A percentile compares a stretch with the other conserved stretches of the same genome.
Conservation (phyloP, 2,888 invertebrate genomes). For the Adelognathus sp. region DNA sequence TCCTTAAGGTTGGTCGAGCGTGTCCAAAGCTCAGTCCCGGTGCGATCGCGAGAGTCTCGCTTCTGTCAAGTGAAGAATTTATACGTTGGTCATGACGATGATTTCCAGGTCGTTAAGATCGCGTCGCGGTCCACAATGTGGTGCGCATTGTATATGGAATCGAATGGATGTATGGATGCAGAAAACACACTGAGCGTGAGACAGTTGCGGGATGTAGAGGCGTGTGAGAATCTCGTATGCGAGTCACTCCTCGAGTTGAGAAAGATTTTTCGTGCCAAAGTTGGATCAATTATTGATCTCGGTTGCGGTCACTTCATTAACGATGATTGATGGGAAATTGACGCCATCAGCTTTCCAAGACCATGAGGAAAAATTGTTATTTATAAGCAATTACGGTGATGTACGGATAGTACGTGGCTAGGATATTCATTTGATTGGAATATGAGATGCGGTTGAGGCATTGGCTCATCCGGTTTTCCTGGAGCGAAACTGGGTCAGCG, state of each 20-base stretch:
- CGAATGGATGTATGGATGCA: not conserved
- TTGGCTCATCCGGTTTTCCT: slow-evolving; percentile 36
- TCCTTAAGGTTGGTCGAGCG: slow-evolving; percentile 52
- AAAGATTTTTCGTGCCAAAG: not conserved
- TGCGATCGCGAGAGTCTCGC: slow-evolving; percentile 10
- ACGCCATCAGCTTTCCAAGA: slow-evolving; percentile 40
- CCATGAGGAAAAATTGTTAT: slow-evolving; percentile 7
- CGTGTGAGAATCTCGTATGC: slow-evolving; percentile 9
- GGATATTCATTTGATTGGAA: slow-evolving; percentile 39
- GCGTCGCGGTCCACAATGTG: not conserved
- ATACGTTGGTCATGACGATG: slow-evolving; percentile 22
- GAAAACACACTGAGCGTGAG: not conserved
- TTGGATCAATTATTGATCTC: not conserved
- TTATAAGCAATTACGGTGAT: slow-evolving; percentile 24
- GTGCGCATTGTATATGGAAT: not conserved
- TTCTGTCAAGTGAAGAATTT: slow-evolving; percentile 47
- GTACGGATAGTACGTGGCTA: not conserved
- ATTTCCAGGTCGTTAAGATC: slow-evolving; percentile 1
- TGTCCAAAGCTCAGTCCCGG: slow-evolving; percentile 36
- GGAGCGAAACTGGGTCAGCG: slow-evolving; percentile 38
- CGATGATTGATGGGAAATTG: not conserved
- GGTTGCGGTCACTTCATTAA: not conserved
- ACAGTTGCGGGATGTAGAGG: not conserved
- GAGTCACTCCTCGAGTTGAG: not conserved
- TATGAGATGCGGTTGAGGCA: slow-evolving; percentile 14